A percentile compares a stretch with the other conserved stretches of the same genome.
These are phyloP conservation scores for Pandemis cinnamomeana DNA, from an alignment of 2,888 invertebrate species.

Conservation along the genomic window DNA sequence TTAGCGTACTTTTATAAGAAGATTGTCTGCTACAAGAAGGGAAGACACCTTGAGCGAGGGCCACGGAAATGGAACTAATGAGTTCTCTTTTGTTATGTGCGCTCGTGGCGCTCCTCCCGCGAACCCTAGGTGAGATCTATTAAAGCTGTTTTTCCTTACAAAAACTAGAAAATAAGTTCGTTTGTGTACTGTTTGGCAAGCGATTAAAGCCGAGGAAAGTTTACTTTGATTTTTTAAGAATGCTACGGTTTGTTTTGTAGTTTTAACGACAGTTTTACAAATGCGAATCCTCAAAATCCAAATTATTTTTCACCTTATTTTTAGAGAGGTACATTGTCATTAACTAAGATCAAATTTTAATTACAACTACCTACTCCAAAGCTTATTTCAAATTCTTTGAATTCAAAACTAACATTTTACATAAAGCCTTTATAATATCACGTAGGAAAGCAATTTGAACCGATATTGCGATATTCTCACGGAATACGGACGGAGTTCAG, in stretches of 20 bases:
- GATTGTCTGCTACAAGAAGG: constrained; percentile 66
- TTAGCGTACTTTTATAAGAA: constrained; percentile 76
- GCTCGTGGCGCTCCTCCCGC: constrained; percentile 62
- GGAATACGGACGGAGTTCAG: too few species aligned
- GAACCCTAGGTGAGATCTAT: constrained; percentile 65
- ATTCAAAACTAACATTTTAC: too few species aligned
- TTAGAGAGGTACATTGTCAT: too few species aligned
- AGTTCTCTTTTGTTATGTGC: constrained; percentile 72
- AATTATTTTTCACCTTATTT: too few species aligned
- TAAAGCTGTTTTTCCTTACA: constrained; percentile 46
- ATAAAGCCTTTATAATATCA: too few species aligned
- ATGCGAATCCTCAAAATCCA: background rate
- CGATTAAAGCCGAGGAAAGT: constrained; percentile 29
- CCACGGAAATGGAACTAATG: constrained; percentile 78
- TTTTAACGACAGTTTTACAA: background rate
- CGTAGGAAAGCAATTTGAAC: too few species aligned
- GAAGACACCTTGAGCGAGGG: constrained; percentile 67
- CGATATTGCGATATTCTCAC: too few species aligned
- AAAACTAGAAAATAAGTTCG: constrained; percentile 37
- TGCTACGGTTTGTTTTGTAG: background rate
- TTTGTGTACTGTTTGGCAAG: constrained; percentile 45
- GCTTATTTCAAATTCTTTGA: too few species aligned
- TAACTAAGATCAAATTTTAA: too few species aligned
- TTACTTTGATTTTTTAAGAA: constrained; percentile 15
- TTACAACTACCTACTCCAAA: too few species aligned